Evolutionary conservation across 2,113 vertebrate genomes (phyloP), one percentile per base, ranked within the genome.

Genomic region (Tachysurus vachellii): DNA sequence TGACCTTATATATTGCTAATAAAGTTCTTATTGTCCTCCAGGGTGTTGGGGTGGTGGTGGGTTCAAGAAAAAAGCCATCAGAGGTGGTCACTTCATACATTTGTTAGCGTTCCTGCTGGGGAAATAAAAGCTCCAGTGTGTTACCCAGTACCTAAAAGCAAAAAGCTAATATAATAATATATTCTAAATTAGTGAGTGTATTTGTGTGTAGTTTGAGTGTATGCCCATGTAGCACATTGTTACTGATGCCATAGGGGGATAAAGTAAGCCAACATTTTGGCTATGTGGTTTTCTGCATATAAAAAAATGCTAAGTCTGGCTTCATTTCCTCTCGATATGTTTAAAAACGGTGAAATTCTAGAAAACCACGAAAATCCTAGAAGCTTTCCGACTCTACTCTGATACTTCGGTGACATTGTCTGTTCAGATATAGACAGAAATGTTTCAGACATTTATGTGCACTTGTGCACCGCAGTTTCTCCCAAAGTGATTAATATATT

Each of bases 401-500:
- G 36, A 14, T 82, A 42, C 31, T 62, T 14, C 85, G 36, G 50
- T 28, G 61, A 70, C 76, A 44, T 70, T 42, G 66, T 86, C 23
- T 70, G 62, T 82, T 59, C 28, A 21, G 8, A 57, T 80, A 23
- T 19, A 47, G 71, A 64, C 82, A 19, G 54, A 80, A 73, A 16
- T n/a, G 19, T 36, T 84, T 84, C 13, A 44, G 44, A 7, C 8
- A 42, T 11, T 28, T 36, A 66, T 47, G 0, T 53, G 66, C 54
- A 16, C 59, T 80, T 79, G 28, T 31, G 36, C 79, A 54, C 44
- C 81, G 76, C 56, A 79, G 9, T 85, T 56, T 26, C 57, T 87
- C 84, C 44, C 53, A n/a, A 77, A 47, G n/a, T 83, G 82, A 88
- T 66, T 86, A 86, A 88, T 86, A 88, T 17, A 82, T 42, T 56